Base-by-base conservation (phyloP, 2,888 invertebrate genomes). In the Tiliacea citrago region DNA sequence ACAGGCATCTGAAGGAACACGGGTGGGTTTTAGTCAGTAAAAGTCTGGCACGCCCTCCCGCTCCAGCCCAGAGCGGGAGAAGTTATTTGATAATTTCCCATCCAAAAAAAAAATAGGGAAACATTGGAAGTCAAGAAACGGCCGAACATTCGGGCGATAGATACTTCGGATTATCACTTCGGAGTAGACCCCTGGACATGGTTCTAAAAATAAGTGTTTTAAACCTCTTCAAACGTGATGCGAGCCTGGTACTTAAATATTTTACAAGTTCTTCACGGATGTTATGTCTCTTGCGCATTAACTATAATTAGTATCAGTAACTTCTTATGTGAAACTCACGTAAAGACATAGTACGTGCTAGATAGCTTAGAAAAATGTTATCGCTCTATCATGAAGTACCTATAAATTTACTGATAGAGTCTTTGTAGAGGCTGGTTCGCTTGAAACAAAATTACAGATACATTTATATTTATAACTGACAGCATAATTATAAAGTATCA, bases 301-400 rank as follows among this genome's bases (percentile, higher is more conserved):
- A 66, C 18, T 60, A 35, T 49, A 63, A 72, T 73, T 49, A 42
- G 67, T 79, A 75, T 73, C 60, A 68, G 60, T 69, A 51, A 51
- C n/a, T 73, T 78, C 58, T 55, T 57, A 13, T 35, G 68, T 35
- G 58, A 73, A 77, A 77, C 76, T 84, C 85, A 84, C 83, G 86
- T 88, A 77, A 73, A 67, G 58, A 62, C 39, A 66, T 60, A 71
- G 62, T 68, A 85, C 85, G 83, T 85, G 85, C 60, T 73, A 58
- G 69, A 77, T 79, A 61, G 47, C 69, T 67, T 71, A 65, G 73
- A 57, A 55, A 55, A 45, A 21, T 47, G 13, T 45, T 79, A 83
- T 82, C 69, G 63, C 51, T 12, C 29, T 68, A 75, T 82, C 68
- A 68, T 24, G 29, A 29, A 53, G 45, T 66, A n/a, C n/a, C 18